Evolutionary conservation across 2,797 vertebrate species (phyloP).

Genomic region (Eospalax fontanierii): DNA sequence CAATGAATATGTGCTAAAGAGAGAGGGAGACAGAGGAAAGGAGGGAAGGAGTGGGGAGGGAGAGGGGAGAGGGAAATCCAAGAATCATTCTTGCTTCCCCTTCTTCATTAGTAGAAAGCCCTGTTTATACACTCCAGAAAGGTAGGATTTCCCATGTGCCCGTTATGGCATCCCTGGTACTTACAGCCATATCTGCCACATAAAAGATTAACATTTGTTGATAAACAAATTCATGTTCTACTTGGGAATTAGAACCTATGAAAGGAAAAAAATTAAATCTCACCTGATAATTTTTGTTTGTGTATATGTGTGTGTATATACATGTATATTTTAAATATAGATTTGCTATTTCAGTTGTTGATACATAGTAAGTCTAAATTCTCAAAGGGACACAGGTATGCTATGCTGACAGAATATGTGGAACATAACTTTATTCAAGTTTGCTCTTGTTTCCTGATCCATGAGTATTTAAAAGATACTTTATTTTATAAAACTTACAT

Average conservation of each 20-base stretch:
- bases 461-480: conserved; percentile 81
- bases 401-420: conserved; percentile 50
- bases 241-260: conserved; percentile 32
- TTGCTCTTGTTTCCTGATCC: conserved; percentile 74
- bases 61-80: conserved; percentile 30
- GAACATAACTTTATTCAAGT: conserved; percentile 78
- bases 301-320: background rate
- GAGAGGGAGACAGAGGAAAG: too few relatives aligned
- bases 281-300: conserved; percentile 10
- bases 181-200: conserved; percentile 15
- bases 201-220: conserved; percentile 11
- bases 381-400: conserved; percentile 71
- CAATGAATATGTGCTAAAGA: background rate
- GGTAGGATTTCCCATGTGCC: conserved; percentile 19
- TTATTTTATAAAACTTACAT: conserved; percentile 83
- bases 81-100: background rate
- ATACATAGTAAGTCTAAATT: conserved; percentile 65
- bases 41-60: too few relatives aligned
- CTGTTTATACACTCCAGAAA: background rate
- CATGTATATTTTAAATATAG: conserved; percentile 3
- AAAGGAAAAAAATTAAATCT: conserved; percentile 37
- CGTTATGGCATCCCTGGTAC: background rate
- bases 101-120: conserved; percentile 48
- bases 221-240: conserved; percentile 39
- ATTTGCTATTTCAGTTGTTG: conserved; percentile 54